A percentile compares a stretch with the other conserved stretches of the same genome.
Evolutionary conservation across 2,113 vertebrate genomes (phyloP).

Genomic region (Eretmochelys imbricata): DNA sequence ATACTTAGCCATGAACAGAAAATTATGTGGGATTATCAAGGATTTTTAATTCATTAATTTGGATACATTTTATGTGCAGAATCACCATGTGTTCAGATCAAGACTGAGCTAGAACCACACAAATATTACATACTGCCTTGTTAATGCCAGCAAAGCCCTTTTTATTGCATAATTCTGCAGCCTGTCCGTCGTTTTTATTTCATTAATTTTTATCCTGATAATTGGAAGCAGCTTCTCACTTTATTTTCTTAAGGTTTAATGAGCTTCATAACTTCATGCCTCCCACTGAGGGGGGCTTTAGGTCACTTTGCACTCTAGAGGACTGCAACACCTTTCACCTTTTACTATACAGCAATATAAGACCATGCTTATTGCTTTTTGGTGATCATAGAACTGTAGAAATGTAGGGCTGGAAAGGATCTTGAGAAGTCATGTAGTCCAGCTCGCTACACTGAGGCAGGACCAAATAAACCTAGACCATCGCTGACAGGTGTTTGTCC

Average conservation of each 20-base stretch:
- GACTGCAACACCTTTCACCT: slow-evolving; percentile 40
- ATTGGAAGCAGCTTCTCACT: slow-evolving; percentile 82
- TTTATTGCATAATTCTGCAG: slow-evolving; percentile 76
- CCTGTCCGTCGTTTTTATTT: slow-evolving; percentile 76
- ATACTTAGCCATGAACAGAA: slow-evolving; percentile 57
- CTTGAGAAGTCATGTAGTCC: background rate
- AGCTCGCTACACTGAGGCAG: background rate
- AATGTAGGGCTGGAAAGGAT: background rate
- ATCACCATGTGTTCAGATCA: slow-evolving; percentile 66
- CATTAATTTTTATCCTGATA: slow-evolving; percentile 83
- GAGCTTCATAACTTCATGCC: slow-evolving; percentile 76
- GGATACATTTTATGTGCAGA: slow-evolving; percentile 75
- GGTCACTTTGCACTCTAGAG: slow-evolving; percentile 65
- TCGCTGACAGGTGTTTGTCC: background rate
- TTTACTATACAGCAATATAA: background rate
- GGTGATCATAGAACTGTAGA: background rate
- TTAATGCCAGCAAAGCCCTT: slow-evolving; percentile 70
- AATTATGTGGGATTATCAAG: slow-evolving; percentile 72
- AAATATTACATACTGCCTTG: slow-evolving; percentile 73
- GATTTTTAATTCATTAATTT: slow-evolving; percentile 80
- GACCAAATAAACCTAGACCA: background rate
- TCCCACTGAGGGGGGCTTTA: slow-evolving; percentile 74
- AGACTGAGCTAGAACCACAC: slow-evolving; percentile 72
- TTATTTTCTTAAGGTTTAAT: slow-evolving; percentile 81
- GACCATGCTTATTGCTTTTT: slow-evolving; percentile 21